phyloP scores from a whole-genome alignment of 2,888 invertebrate genomes.

The Brachyptera putata region DNA sequence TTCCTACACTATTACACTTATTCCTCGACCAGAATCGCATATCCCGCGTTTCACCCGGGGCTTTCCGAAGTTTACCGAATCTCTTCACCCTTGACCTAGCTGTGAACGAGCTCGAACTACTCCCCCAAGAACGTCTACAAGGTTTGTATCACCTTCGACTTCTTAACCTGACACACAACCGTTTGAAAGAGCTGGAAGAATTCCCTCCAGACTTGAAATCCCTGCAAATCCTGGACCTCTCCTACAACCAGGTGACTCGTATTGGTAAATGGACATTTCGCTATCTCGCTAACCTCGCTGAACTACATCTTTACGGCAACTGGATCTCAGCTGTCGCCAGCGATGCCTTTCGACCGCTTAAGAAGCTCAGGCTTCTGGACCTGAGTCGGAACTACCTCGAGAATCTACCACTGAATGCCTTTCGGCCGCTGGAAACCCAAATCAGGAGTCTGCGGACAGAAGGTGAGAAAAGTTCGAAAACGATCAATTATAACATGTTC shows the following conservation, averaged over 20 bases:
- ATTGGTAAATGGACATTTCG: conserved; percentile 72
- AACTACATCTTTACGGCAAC: conserved; percentile 76
- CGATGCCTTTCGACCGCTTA: conserved; percentile 71
- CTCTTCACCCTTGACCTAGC: conserved; percentile 76
- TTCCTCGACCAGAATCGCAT: conserved; percentile 70
- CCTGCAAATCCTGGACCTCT: conserved; percentile 74
- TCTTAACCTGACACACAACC: conserved; percentile 80
- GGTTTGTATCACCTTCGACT: conserved; percentile 68
- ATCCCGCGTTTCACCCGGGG: conserved; percentile 75
- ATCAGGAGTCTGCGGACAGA: conserved; percentile 71
- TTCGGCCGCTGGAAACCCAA: conserved; percentile 76
- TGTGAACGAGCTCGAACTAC: conserved; percentile 73
- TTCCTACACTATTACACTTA: conserved; percentile 71
- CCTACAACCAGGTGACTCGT: conserved; percentile 75
- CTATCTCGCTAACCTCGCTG: conserved; percentile 69
- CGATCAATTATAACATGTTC: not conserved
- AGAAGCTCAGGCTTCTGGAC: conserved; percentile 71
- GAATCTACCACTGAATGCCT: conserved; percentile 70
- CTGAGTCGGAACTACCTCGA: conserved; percentile 80
- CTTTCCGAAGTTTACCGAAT: conserved; percentile 72
- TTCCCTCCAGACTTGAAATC: conserved; percentile 73
- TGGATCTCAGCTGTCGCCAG: conserved; percentile 73
- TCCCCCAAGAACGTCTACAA: conserved; percentile 79
- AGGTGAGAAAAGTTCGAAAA: conserved; percentile 62
- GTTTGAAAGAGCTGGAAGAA: conserved; percentile 73